Base-by-base conservation (phyloP, 1,140 invertebrate genomes). In the Ridgeia piscesae region DNA sequence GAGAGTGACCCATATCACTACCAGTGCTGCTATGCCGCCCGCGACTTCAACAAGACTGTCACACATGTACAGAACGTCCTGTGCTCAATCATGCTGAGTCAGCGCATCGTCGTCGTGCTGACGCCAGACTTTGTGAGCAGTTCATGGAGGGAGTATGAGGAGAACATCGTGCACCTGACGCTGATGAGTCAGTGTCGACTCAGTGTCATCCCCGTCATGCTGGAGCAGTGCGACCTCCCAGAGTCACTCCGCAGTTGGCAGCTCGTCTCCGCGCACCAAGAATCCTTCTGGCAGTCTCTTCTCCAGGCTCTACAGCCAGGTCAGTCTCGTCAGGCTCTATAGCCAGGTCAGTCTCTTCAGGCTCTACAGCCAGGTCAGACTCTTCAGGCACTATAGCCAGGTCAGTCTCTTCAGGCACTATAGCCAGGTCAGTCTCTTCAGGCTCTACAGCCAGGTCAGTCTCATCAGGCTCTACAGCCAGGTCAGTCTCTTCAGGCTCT, bases 61-160 rank as follows among this genome's bases (percentile, higher is more conserved):
- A 92, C 94, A 92, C 93, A 92, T 34, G 89, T 94, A 9, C 94
- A 95, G 93, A 95, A 93, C 35, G 93, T 94, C 14, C 92, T 95
- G 50, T 95, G 95, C 93, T 94, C 95, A 0, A 94, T 94, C 8
- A 95, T 95, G 94, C 93, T 95, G n/a, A 95, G 95, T 93, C 94
- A 95, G 92, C 92, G 95, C 33, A 94, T 95, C 1, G 94, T 95
- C 6, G 92, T 95, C 89, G 94, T 95, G 1, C 93, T 95, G 1
- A 94, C 94, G 42, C 92, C 92, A 9, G 93, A 93, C 77, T 95
- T 95, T 92, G 94, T 95, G 50, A 92, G 93, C 77, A 92, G 94
- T 2, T 93, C 94, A 17, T 95, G 95, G 95, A 92, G 92, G 31
- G 93, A 94, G 14, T 94, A 95, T 91, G 94, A 95, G 93, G 94